Evolutionary conservation across 2,888 invertebrate genomes (phyloP), one percentile per base, ranked within the genome.

Genomic region (Dryomyza anilis): DNA sequence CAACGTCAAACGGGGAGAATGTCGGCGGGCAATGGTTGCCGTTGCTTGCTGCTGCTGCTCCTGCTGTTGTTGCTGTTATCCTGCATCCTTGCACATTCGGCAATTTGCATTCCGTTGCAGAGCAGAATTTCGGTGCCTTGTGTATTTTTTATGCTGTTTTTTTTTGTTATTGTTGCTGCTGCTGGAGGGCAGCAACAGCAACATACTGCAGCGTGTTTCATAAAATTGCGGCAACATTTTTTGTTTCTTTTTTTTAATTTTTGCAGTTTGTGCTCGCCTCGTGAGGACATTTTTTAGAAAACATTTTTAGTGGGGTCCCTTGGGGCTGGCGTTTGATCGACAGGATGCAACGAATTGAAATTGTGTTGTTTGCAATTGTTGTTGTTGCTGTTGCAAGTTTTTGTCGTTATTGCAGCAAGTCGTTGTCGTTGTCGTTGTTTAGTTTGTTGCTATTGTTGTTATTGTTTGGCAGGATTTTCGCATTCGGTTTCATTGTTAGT

Each of bases 281-380:
- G 12, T 48, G 36, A 36, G 27, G 61, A 29, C 43, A 43, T 52
- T 52, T 60, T 58, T 58, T 30, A 45, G n/a, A 39, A 12, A 33
- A 12, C 7, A 33, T 33, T 6, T 6, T 33, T 33, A 33, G 33
- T 6, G 12, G 33, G 33, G 12, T 33, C 14, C 3, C 39, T 12
- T 14, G 39, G 39, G 39, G 30, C 30, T 55, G 21, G 45, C 27
- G 46, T 25, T 10, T 53, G 39, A 39, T 39, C n/a, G 39, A 21
- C 58, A 46, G 43, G 19, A 46, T 65, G 59, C 55, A 64, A 73
- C 72, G 73, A 78, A 78, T 80, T 80, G 76, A 74, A 78, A 76
- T 74, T 74, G 73, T 77, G 74, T 78, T 76, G 78, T 76, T 69
- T 72, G 69, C 71, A 71, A 65, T 70, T 66, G 63, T 64, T 67